Evolutionary conservation across 1,140 invertebrate genomes (phyloP).

Genomic region (Triops longicaudatus): DNA sequence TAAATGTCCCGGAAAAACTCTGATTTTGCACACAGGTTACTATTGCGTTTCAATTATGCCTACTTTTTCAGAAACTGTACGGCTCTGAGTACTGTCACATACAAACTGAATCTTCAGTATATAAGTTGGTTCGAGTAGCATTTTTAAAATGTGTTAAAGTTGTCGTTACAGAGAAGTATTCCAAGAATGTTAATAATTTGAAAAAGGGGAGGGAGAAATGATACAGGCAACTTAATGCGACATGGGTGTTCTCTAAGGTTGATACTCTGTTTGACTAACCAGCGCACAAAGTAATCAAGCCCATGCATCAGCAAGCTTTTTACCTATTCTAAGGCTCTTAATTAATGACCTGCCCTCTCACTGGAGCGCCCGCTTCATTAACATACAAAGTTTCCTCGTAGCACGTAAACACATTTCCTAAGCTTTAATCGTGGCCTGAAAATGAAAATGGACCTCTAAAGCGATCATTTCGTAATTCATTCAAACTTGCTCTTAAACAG

Average conservation of each 20-base stretch:
- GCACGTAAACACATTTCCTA: not conserved
- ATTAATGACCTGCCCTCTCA: not conserved
- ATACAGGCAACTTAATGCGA: not conserved
- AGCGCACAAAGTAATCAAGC: not conserved
- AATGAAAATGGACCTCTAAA: not conserved
- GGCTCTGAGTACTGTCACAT: too few relatives aligned
- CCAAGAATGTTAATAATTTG: not conserved
- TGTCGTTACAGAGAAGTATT: not conserved
- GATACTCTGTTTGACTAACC: not conserved
- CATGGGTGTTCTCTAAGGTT: not conserved
- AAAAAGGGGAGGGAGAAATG: not conserved
- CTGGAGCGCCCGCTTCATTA: not conserved
- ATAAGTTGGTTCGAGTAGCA: too few relatives aligned
- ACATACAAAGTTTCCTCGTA: not conserved
- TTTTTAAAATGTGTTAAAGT: too few relatives aligned
- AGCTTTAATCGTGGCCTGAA: not conserved
- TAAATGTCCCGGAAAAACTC: too few relatives aligned
- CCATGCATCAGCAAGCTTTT: not conserved
- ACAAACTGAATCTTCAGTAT: too few relatives aligned
- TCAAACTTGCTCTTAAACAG: not conserved
- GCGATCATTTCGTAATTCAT: not conserved
- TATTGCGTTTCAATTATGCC: too few relatives aligned
- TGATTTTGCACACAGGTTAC: too few relatives aligned
- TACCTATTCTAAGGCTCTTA: not conserved
- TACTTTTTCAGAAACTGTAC: too few relatives aligned